Conservation (phyloP, 2,888 invertebrate genomes). For the Nipponacmea schrenckii region DNA sequence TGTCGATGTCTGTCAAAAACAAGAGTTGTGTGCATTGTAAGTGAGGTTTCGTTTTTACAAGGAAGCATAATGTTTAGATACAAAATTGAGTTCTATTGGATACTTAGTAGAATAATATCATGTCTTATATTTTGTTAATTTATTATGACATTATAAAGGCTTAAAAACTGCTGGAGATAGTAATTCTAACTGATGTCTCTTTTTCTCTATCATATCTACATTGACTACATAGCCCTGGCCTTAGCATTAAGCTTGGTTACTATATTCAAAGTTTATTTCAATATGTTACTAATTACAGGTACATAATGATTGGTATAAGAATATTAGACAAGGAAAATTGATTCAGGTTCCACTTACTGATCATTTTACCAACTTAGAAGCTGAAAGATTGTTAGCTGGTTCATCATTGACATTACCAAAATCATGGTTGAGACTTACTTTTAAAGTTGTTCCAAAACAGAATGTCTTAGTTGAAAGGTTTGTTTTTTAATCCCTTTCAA, state of each 20-base stretch:
- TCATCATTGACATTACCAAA: constrained; percentile 47
- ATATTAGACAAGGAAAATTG: constrained; percentile 14
- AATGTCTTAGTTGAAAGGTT: constrained; percentile 43
- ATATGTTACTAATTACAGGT: constrained; percentile 1
- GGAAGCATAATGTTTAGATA: too few relatives aligned
- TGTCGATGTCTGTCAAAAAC: constrained; percentile 33
- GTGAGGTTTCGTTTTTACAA: too few relatives aligned
- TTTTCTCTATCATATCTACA: too few relatives aligned
- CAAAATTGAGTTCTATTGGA: too few relatives aligned
- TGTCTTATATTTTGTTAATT: too few relatives aligned
- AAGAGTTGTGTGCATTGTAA: constrained; percentile 38
- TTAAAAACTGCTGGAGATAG: too few relatives aligned
- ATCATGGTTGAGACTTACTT: constrained; percentile 53
- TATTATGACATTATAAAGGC: too few relatives aligned
- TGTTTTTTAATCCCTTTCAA: constrained; percentile 1
- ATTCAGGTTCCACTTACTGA: constrained; percentile 1
- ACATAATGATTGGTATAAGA: constrained; percentile 18
- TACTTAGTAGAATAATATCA: too few relatives aligned
- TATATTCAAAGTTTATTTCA: too few relatives aligned
- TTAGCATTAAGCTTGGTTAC: too few relatives aligned
- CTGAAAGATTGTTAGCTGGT: constrained; percentile 51
- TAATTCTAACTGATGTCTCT: too few relatives aligned
- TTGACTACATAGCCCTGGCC: too few relatives aligned
- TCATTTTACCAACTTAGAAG: constrained; percentile 31
- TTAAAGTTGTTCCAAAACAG: constrained; percentile 51